These are phyloP conservation scores for Sinocyclocheilus anophthalmus DNA, from an alignment of 2,113 vertebrate genomes.

Conservation along the genomic window DNA sequence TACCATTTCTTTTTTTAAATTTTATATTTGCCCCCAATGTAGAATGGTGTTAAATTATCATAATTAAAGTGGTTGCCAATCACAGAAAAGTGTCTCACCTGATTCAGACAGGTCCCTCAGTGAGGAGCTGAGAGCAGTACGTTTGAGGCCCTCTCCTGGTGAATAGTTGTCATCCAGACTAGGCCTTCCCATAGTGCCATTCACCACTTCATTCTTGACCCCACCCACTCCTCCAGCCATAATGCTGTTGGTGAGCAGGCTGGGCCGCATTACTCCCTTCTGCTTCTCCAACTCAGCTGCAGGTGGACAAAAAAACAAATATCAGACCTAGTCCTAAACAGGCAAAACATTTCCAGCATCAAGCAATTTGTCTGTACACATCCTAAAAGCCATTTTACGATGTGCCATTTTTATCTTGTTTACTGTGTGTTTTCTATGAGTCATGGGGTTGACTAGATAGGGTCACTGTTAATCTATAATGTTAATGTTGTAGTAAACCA, in stretches of 20 bases:
- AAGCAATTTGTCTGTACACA: background rate
- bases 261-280: slow-evolving; percentile 88
- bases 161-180: slow-evolving; percentile 89
- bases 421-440: background rate
- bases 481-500: background rate
- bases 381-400: background rate
- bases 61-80: background rate
- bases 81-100: slow-evolving; percentile 71
- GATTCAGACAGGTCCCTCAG: slow-evolving; percentile 89
- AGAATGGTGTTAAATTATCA: background rate
- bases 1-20: background rate
- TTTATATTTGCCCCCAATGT: background rate
- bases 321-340: background rate
- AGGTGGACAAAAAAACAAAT: slow-evolving; percentile 1
- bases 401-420: slow-evolving; percentile 1
- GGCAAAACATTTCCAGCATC: background rate
- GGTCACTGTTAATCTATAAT: background rate
- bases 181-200: slow-evolving; percentile 83
- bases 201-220: slow-evolving; percentile 80
- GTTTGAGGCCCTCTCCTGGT: slow-evolving; percentile 86
- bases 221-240: slow-evolving; percentile 63
- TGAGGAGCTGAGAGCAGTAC: slow-evolving; percentile 89
- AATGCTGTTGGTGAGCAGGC: slow-evolving; percentile 72
- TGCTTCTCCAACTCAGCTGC: slow-evolving; percentile 92
- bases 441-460: background rate